Base-by-base conservation (phyloP, 1,140 invertebrate species). In the Tigriopus japonicus region DNA sequence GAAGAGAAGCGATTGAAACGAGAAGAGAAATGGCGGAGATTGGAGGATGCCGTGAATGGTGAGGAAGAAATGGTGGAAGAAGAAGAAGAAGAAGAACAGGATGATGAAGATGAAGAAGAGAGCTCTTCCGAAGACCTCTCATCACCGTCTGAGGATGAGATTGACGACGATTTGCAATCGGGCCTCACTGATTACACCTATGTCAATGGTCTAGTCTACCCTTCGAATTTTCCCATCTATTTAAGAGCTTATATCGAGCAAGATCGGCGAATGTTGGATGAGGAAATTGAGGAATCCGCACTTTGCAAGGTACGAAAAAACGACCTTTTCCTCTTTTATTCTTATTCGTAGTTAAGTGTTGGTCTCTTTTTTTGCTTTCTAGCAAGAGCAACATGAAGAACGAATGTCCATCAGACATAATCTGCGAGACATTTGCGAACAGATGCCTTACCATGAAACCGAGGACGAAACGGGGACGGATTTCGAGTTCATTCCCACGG, bases 401-500 rank as follows among this genome's bases (percentile, higher is more conserved):
- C 23, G 42, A 15, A 42, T 35, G n/a, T 17, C 15, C n/a, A 28
- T 35, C n/a, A 58, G 17, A 17, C 12, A 28, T 17, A 58, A 42
- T n/a, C 28, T 58, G 56, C 28, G 42, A 6, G 56, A 28, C 9
- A 58, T 42, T 6, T 58, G 42, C 40, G 17, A 58, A 58, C n/a
- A 41, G 24, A n/a, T 35, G 52, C 23, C 23, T 28, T 23, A 40
- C 7, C 12, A n/a, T n/a, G 15, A 17, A n/a, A 41, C 17, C 6
- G 56, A 58, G 23, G 21, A n/a, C 40, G 15, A 17, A n/a, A 41
- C 17, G n/a, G 56, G 42, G 23, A n/a, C 23, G 2, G 42, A 15
- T n/a, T 42, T 58, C 15, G 56, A 58, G 21, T 58, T 58, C 40
- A 42, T 58, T 23, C 56, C 56, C 56, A 58, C 28, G 24, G 40